Base-by-base conservation (phyloP, 37 sponge, comb jelly and placozoan genomes). In the Halichondria panicea region DNA sequence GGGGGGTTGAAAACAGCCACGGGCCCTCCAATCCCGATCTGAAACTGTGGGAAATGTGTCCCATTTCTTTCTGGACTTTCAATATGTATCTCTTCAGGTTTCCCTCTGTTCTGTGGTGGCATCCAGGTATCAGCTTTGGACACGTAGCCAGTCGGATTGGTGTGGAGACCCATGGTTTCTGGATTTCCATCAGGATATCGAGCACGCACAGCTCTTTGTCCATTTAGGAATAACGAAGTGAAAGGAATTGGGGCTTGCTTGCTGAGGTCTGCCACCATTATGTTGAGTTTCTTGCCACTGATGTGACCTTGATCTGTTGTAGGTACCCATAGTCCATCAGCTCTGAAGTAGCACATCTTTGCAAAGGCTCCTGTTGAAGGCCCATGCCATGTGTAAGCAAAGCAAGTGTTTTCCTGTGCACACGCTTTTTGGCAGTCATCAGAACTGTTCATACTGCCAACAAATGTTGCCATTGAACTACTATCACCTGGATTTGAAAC, bases 141-240 rank as follows among this genome's bases (percentile, higher is more conserved):
- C 0, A 61, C 54, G 39, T 77, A 91, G 31, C 79, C 87, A 36
- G 73, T 81, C 34, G 82, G 82, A 18, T 42, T 66, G 53, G 74
- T 74, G 39, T 76, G 68, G 33, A 83, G 70, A 22, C 90, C 90
- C 60, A 66, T 63, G 34, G 71, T 81, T 68, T 84, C 83, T 25
- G 91, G 91, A 38, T 91, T 82, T 24, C 83, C 91, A 67, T 91
- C 75, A 27, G 91, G 91, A 55, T 85, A 91, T 12, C 91, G 65
- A 21, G 91, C 91, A 38, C 88, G 77, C 50, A 81, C 74, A 25
- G 77, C 81, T 36, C 90, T 72, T 21, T 55, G 53, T 5, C 87
- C 76, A 42, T 75, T 45, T 1, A 87, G 73, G 66, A 75, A 87
- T 15, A 80, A 54, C 4, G 76, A 80, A 37, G 44, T 72, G 44